Conservation (phyloP, 2,888 invertebrate species). For the Clanis bilineata region DNA sequence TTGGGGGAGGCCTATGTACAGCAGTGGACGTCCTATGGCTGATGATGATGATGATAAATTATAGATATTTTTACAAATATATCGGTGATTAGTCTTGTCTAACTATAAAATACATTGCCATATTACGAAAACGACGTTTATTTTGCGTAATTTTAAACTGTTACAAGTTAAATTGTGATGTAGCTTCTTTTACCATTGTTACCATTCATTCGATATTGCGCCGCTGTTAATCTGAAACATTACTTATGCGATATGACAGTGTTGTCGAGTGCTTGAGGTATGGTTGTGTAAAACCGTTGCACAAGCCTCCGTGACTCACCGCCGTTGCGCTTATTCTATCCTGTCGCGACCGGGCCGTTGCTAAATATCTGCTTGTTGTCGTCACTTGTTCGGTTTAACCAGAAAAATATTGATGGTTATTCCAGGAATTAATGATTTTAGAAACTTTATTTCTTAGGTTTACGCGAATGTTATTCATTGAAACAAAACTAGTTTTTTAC, state of each 20-base stretch:
- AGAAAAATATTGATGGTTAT: not conserved
- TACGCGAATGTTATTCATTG: too few relatives aligned
- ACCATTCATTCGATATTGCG: constrained; percentile 6
- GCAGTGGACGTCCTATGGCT: too few relatives aligned
- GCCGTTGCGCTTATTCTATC: constrained; percentile 59
- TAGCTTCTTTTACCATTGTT: too few relatives aligned
- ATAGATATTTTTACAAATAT: too few relatives aligned
- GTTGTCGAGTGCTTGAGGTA: constrained; percentile 46
- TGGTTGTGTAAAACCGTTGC: constrained; percentile 71
- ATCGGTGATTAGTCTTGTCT: too few relatives aligned
- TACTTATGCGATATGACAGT: constrained; percentile 46
- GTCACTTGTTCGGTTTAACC: constrained; percentile 29
- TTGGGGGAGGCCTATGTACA: too few relatives aligned
- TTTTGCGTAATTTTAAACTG: too few relatives aligned
- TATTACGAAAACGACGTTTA: too few relatives aligned
- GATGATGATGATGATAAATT: too few relatives aligned
- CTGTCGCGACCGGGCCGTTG: constrained; percentile 46
- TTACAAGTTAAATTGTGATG: too few relatives aligned
- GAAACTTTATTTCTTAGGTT: not conserved
- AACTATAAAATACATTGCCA: too few relatives aligned
- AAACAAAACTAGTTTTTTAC: too few relatives aligned
- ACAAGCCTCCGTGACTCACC: constrained; percentile 69
- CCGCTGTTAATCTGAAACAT: constrained; percentile 1
- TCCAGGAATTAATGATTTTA: not conserved
- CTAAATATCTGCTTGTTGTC: constrained; percentile 60